Evolutionary conservation across 1,140 invertebrate genomes (phyloP).

Genomic region (Zophobas morio): DNA sequence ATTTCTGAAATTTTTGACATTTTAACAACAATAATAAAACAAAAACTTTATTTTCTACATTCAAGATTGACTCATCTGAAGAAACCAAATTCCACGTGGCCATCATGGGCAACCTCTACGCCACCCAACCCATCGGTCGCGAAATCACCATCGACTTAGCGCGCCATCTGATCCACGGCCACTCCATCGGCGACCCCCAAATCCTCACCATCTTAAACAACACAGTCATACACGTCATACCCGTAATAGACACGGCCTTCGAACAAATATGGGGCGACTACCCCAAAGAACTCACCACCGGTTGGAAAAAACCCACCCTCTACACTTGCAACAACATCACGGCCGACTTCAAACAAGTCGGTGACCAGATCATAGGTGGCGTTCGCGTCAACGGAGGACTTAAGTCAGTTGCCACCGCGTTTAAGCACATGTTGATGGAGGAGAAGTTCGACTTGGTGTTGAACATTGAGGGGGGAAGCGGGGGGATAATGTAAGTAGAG

Average conservation of each 20-base stretch:
- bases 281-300: slow-evolving; percentile 50
- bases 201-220: slow-evolving; percentile 78
- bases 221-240: slow-evolving; percentile 86
- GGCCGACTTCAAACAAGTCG: slow-evolving; percentile 66
- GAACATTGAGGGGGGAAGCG: slow-evolving; percentile 76
- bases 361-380: slow-evolving; percentile 60
- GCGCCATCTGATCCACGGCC: slow-evolving; percentile 83
- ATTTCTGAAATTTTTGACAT: too few species aligned
- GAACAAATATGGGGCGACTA: slow-evolving; percentile 68
- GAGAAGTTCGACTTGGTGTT: slow-evolving; percentile 76
- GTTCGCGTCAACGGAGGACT: slow-evolving; percentile 58
- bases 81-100: slow-evolving; percentile 87
- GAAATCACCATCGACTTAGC: slow-evolving; percentile 88
- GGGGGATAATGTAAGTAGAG: slow-evolving; percentile 70
- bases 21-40: too few species aligned
- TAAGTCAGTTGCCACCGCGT: slow-evolving; percentile 70
- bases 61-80: slow-evolving; percentile 79
- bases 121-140: slow-evolving; percentile 85
- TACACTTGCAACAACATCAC: slow-evolving; percentile 75
- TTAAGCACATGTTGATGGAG: slow-evolving; percentile 71
- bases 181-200: slow-evolving; percentile 75
- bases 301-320: slow-evolving; percentile 63
- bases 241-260: slow-evolving; percentile 75
- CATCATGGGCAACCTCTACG: slow-evolving; percentile 87
- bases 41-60: background rate